phyloP scores from a whole-genome alignment of 2,113 vertebrate species.

The Grammomys dolichurus region DNA sequence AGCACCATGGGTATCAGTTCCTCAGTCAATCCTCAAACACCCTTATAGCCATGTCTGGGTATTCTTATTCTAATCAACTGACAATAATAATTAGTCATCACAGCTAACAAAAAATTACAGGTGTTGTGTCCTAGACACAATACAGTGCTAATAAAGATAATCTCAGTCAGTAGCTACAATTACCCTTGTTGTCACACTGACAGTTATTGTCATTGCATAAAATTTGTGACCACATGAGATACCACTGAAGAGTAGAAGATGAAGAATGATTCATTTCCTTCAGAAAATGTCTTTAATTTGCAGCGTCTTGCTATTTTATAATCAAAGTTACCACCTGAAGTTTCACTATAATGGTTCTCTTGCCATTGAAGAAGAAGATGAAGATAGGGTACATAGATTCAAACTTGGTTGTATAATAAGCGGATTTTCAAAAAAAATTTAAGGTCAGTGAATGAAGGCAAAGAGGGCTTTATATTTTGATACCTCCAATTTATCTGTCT shows the following conservation, averaged over 20 bases:
- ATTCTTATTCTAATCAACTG: neutral
- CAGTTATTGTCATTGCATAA: neutral
- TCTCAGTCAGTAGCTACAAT: neutral
- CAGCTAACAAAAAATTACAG: neutral
- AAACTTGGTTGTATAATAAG: neutral
- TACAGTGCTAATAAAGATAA: neutral
- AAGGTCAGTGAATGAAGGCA: neutral
- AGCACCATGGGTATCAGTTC: neutral
- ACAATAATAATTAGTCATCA: neutral
- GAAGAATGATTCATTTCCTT: neutral
- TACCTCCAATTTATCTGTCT: neutral
- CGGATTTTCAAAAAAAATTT: neutral
- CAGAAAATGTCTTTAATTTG: neutral
- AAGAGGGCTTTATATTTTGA: neutral
- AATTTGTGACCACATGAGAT: neutral
- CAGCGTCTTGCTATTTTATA: neutral
- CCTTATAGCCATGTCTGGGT: no score
- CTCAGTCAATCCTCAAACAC: neutral
- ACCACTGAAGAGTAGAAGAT: neutral
- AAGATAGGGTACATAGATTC: neutral
- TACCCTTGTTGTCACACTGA: neutral
- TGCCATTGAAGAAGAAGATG: neutral
- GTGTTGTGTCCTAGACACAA: neutral
- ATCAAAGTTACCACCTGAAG: neutral
- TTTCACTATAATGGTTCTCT: neutral